Conservation (phyloP, 2,888 invertebrate species). For the Villa cingulata region DNA sequence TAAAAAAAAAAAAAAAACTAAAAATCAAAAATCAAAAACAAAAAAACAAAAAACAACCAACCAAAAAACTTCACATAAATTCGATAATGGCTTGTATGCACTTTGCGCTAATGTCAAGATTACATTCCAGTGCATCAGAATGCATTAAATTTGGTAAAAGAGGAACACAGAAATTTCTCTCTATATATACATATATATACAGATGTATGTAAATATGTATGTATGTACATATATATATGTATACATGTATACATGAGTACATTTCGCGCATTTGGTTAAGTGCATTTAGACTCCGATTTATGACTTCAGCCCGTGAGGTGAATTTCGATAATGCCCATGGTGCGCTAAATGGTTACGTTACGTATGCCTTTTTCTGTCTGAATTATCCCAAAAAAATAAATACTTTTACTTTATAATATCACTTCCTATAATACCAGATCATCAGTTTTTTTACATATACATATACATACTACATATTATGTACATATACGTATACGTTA, state of each 20-base stretch:
- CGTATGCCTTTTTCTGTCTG: neutral
- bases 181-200: too few relatives aligned
- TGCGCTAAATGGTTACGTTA: neutral
- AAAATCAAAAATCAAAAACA: too few relatives aligned
- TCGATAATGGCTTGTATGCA: neutral
- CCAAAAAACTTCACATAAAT: neutral
- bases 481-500: too few relatives aligned
- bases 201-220: too few relatives aligned
- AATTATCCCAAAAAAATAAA: too few relatives aligned
- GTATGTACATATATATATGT: too few relatives aligned
- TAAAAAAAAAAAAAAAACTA: too few relatives aligned
- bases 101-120: neutral
- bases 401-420: too few relatives aligned
- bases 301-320: neutral
- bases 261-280: neutral
- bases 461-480: too few relatives aligned
- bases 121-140: neutral
- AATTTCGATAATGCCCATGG: neutral
- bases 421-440: too few relatives aligned
- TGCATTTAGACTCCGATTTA: slow-evolving; percentile 3
- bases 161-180: neutral
- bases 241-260: too few relatives aligned
- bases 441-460: too few relatives aligned
- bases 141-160: neutral
- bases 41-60: neutral